phyloP scores from a whole-genome alignment of 2,113 vertebrate genomes.

The Tonatia bakeri region DNA sequence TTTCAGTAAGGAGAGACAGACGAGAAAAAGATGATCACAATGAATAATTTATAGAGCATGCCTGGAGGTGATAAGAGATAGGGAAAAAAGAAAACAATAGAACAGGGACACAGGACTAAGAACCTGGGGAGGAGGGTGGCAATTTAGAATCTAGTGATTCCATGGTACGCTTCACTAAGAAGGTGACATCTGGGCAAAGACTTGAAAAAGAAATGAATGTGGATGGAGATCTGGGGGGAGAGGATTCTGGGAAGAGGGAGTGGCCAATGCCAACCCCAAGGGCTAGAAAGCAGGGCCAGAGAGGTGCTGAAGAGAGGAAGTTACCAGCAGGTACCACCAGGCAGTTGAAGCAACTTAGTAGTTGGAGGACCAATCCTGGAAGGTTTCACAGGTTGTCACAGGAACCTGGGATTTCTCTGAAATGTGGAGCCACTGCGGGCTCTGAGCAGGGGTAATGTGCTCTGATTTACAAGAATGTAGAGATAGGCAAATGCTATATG shows the following conservation, averaged over 20 bases:
- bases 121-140: not conserved
- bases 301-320: not conserved
- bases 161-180: not conserved
- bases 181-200: not conserved
- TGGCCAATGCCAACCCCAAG: not conserved
- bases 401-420: not conserved
- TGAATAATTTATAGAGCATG: not conserved
- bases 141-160: not conserved
- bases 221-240: not conserved
- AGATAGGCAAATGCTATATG: not conserved
- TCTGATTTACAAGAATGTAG: not conserved
- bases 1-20: not conserved
- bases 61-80: not conserved
- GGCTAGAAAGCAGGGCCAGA: not conserved
- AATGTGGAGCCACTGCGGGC: not conserved
- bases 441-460: not conserved
- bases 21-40: not conserved
- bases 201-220: not conserved
- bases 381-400: not conserved
- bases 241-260: not conserved
- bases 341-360: not conserved
- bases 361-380: fast-evolving
- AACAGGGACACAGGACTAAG: too few relatives aligned
- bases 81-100: not conserved
- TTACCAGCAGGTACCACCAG: not conserved